A percentile compares a stretch with the other conserved stretches of the same genome.
Evolutionary conservation across 2,113 vertebrate genomes (phyloP).

Genomic region (Erythrolamprus reginae): DNA sequence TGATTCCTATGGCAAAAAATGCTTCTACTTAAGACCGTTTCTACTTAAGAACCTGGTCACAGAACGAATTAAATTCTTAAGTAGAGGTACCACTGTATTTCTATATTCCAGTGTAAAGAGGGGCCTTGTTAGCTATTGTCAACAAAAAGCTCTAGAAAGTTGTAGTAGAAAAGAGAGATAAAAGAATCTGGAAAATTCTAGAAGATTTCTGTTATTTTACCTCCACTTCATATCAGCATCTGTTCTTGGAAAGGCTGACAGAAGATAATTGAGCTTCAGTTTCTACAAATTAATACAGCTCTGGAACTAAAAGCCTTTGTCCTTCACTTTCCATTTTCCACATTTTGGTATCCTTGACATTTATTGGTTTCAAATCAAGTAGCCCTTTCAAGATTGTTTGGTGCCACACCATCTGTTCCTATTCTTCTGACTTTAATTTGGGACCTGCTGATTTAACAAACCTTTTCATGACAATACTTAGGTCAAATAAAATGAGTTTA

Average conservation of each 20-base stretch:
- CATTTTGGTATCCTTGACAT: not conserved
- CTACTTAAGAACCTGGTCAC: no score
- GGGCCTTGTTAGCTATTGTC: not conserved
- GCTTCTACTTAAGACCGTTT: no score
- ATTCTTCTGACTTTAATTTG: not conserved
- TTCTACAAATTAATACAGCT: not conserved
- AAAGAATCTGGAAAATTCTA: not conserved
- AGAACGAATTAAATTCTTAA: no score
- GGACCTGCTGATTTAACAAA: not conserved
- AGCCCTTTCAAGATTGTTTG: not conserved
- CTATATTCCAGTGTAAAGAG: not conserved
- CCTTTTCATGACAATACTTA: conserved; percentile 15
- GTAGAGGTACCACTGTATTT: no score
- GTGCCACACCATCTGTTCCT: not conserved
- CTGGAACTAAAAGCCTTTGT: not conserved
- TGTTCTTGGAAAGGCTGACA: not conserved
- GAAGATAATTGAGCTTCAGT: not conserved
- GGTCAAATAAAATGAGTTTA: conserved; percentile 3
- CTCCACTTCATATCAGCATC: not conserved
- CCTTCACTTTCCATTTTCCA: not conserved
- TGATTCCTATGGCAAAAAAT: no score
- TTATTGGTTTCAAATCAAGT: not conserved
- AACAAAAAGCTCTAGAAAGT: not conserved
- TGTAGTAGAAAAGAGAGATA: not conserved
- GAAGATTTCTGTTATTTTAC: not conserved